A percentile compares a stretch with the other conserved stretches of the same genome.
phyloP scores from a whole-genome alignment of 2,113 vertebrate genomes.

The Megalops atlanticus region DNA sequence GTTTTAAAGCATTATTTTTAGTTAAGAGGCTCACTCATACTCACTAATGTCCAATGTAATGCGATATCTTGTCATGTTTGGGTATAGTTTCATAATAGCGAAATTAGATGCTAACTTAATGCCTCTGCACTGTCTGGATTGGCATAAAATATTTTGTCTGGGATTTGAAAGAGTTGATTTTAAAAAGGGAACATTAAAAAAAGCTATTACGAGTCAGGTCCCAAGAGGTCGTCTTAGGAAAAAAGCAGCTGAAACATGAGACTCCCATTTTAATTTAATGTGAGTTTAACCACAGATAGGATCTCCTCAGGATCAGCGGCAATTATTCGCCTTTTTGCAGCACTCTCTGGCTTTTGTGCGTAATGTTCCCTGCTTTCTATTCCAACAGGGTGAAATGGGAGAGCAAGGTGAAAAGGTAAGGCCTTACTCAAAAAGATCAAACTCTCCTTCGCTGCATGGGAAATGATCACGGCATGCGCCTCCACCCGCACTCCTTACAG shows the following conservation, averaged over 20 bases:
- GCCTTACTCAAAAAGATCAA: conserved; percentile 40
- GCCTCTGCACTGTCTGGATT: not conserved
- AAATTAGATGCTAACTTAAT: not conserved
- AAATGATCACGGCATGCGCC: not conserved
- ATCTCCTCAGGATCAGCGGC: conserved; percentile 53
- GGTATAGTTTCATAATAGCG: not conserved
- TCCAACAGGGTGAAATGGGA: conserved; percentile 88
- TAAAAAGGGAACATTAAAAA: not conserved
- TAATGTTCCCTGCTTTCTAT: conserved; percentile 64
- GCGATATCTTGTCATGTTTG: not conserved
- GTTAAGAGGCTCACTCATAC: not conserved
- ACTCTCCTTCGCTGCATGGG: conserved; percentile 18
- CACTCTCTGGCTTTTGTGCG: conserved; percentile 27
- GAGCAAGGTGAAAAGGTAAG: conserved; percentile 93
- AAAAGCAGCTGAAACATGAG: conserved; percentile 44
- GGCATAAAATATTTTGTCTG: not conserved
- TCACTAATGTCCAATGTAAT: not conserved
- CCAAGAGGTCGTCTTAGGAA: conserved; percentile 33
- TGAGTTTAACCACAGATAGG: conserved; percentile 59
- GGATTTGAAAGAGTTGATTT: conserved; percentile 27
- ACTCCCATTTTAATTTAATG: conserved; percentile 50
- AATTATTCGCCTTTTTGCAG: conserved; percentile 27
- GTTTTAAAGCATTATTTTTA: not conserved
- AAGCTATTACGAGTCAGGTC: conserved; percentile 1
- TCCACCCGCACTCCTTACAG: not conserved